Percentiles rank a stretch among this genome's conserved stretches.
Evolutionary conservation across 2,113 vertebrate genomes (phyloP).

Genomic region (Pedionomus torquatus): DNA sequence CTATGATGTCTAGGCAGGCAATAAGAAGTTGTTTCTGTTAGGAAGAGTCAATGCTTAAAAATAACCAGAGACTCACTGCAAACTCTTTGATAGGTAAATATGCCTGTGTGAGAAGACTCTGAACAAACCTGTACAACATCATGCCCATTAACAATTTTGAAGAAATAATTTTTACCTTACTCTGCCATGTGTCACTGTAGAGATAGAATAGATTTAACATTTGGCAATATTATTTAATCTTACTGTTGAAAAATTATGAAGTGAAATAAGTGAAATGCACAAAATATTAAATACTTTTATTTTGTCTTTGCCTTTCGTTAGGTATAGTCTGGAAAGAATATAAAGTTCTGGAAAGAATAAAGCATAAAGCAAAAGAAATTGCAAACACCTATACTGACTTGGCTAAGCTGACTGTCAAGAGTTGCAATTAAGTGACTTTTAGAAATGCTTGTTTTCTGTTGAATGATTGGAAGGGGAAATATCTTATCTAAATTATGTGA

Average conservation of each 20-base stretch:
- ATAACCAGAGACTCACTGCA: background rate
- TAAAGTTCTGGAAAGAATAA: too few relatives aligned
- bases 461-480: background rate
- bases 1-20: background rate
- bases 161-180: background rate
- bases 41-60: background rate
- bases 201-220: background rate
- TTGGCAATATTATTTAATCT: background rate
- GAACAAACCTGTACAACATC: background rate
- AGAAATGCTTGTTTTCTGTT: slow-evolving; percentile 12
- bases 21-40: background rate
- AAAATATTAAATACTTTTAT: background rate
- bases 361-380: background rate
- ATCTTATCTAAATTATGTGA: background rate
- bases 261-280: background rate
- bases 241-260: background rate
- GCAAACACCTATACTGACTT: background rate
- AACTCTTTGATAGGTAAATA: background rate
- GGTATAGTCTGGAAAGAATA: background rate
- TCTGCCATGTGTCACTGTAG: background rate
- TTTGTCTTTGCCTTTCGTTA: background rate
- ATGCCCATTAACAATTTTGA: background rate
- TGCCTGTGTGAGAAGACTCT: background rate
- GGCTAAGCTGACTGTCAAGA: background rate
- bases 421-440: background rate